These are phyloP conservation scores for Mionectes olivaceus DNA, from an alignment of 2,797 vertebrate species.

Conservation along the genomic window DNA sequence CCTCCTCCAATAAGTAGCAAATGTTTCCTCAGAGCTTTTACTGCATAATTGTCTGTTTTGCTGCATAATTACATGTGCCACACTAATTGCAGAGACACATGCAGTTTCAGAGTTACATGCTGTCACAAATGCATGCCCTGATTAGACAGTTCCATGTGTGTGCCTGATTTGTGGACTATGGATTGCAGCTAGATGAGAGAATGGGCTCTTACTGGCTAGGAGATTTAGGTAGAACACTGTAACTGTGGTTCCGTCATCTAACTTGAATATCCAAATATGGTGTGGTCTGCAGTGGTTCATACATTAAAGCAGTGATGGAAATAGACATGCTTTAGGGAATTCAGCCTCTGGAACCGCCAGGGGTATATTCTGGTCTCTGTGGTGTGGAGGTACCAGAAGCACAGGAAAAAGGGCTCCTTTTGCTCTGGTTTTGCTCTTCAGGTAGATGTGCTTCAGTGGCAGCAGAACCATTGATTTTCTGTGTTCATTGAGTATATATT, in stretches of 20 bases:
- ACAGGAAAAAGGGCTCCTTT: fast-evolving
- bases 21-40: neutral
- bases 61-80: neutral
- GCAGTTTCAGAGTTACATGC: neutral
- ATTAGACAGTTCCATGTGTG: neutral
- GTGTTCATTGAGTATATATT: fast-evolving
- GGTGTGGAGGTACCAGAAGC: neutral
- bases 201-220: neutral
- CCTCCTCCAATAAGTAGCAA: neutral
- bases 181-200: neutral
- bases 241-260: neutral
- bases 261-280: neutral
- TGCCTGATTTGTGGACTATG: neutral
- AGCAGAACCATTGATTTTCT: neutral
- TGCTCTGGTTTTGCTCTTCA: neutral
- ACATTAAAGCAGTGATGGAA: neutral
- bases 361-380: neutral
- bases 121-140: neutral
- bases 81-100: neutral
- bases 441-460: neutral
- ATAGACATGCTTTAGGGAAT: neutral
- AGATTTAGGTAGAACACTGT: neutral
- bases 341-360: fast-evolving
- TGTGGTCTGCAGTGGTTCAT: neutral
- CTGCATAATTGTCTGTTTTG: neutral